Evolutionary conservation across 2,888 invertebrate species (phyloP).

Genomic region (Microdon myrmicae): DNA sequence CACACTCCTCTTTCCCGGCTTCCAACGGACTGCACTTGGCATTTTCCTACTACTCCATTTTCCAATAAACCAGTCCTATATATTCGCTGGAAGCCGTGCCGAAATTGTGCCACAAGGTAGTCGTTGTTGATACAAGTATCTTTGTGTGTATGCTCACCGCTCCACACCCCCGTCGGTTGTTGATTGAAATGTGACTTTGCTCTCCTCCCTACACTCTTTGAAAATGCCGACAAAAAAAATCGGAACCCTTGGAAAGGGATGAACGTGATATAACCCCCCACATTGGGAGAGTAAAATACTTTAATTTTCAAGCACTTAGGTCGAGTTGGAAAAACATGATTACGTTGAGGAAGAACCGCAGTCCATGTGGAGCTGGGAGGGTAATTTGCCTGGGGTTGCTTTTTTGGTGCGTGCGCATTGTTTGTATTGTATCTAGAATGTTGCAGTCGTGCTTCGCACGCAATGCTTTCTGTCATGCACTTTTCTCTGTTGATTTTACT

Average conservation of each 20-base stretch:
- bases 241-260: slow-evolving; percentile 22
- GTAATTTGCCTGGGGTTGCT: slow-evolving; percentile 8
- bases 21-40: slow-evolving; percentile 66
- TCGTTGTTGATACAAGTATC: slow-evolving; percentile 2
- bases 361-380: slow-evolving; percentile 17
- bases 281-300: too few relatives aligned
- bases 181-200: too few relatives aligned
- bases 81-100: slow-evolving; percentile 51
- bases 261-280: too few relatives aligned
- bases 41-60: slow-evolving; percentile 67
- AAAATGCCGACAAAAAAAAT: slow-evolving; percentile 26
- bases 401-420: slow-evolving; percentile 50
- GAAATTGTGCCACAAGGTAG: slow-evolving; percentile 41
- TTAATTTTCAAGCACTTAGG: too few relatives aligned
- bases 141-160: too few relatives aligned
- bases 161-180: too few relatives aligned
- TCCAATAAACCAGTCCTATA: slow-evolving; percentile 66
- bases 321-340: too few relatives aligned
- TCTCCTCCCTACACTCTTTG: not conserved
- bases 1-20: slow-evolving; percentile 57
- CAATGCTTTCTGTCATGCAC: slow-evolving; percentile 14
- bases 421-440: slow-evolving; percentile 27
- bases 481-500: slow-evolving; percentile 3
- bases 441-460: slow-evolving; percentile 37
- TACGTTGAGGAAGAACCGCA: slow-evolving; percentile 22